These are phyloP conservation scores for Onychomys leucogaster DNA, from an alignment of 2,797 vertebrate genomes.

Conservation along the genomic window DNA sequence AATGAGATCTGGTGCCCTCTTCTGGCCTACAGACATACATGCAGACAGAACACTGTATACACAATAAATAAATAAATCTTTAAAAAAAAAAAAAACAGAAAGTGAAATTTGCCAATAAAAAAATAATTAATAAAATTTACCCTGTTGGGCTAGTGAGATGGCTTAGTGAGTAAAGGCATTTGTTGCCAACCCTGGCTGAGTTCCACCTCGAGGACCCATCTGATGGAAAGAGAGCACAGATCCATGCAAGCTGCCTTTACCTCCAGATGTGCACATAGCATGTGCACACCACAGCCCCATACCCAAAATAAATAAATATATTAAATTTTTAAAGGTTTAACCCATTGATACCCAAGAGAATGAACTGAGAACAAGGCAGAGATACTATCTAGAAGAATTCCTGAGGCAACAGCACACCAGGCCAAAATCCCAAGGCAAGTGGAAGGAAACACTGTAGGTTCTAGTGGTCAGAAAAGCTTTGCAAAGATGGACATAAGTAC, in stretches of 20 bases:
- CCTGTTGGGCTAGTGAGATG: background rate
- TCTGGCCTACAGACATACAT: too few relatives aligned
- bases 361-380: background rate
- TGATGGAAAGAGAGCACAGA: background rate
- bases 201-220: background rate
- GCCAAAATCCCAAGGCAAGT: background rate
- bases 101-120: background rate
- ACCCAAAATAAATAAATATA: background rate
- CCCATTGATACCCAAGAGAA: background rate
- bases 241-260: background rate
- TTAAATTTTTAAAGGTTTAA: background rate
- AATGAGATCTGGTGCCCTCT: too few relatives aligned
- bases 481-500: background rate
- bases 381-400: background rate
- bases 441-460: background rate
- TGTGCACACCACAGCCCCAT: background rate
- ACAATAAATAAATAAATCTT: too few relatives aligned
- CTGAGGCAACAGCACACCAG: slow-evolving; percentile 4
- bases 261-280: background rate
- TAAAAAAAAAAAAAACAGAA: background rate
- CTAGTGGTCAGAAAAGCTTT: background rate
- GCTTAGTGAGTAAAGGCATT: too few relatives aligned
- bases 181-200: background rate
- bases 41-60: too few relatives aligned
- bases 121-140: slow-evolving; percentile 46